Conservation (phyloP, 2,113 vertebrate genomes). For the Apteryx owenii region DNA sequence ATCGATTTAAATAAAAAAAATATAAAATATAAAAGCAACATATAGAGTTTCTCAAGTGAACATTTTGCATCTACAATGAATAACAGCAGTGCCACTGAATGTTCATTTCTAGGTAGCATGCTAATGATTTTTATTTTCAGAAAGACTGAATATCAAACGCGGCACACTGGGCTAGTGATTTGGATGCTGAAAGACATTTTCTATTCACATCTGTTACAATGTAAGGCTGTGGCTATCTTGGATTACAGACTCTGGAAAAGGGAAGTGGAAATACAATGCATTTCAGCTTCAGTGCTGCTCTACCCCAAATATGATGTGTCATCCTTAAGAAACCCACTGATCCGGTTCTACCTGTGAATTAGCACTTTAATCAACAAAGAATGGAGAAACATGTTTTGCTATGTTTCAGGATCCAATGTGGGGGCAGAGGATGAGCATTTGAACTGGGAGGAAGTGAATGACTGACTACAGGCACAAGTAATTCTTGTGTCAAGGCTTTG, state of each 20-base stretch:
- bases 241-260: neutral
- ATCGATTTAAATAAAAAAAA: neutral
- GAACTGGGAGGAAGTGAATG: conserved; percentile 23
- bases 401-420: neutral
- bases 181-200: conserved; percentile 20
- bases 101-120: neutral
- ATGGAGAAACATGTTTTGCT: neutral
- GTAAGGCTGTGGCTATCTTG: neutral
- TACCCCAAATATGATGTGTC: accelerated
- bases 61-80: neutral
- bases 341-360: neutral
- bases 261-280: neutral
- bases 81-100: neutral
- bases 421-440: conserved; percentile 7
- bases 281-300: neutral
- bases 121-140: conserved; percentile 24
- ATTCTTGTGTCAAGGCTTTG: conserved; percentile 60
- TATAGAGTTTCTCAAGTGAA: neutral
- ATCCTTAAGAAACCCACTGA: neutral
- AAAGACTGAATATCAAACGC: conserved; percentile 20
- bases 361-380: neutral
- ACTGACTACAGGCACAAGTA: conserved; percentile 56
- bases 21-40: neutral
- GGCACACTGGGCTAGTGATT: neutral
- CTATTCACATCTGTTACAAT: neutral